Evolutionary conservation across 2,797 vertebrate species (phyloP).

Genomic region (Notamacropus eugenii): DNA sequence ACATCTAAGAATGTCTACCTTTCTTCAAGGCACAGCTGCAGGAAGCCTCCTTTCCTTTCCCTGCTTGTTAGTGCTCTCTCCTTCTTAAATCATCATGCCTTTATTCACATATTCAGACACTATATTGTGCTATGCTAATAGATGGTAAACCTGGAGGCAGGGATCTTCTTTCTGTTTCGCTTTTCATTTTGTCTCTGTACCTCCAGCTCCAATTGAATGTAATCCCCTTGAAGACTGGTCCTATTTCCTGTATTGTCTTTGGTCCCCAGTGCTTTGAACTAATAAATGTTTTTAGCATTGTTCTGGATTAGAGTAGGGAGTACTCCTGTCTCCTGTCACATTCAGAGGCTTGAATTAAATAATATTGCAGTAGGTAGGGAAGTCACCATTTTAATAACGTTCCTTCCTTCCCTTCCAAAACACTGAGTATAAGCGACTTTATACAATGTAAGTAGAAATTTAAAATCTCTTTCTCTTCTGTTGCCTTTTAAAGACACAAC

Average conservation of each 20-base stretch:
- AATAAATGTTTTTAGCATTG: background rate
- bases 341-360: background rate
- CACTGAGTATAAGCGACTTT: background rate
- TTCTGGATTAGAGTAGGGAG: background rate
- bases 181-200: background rate
- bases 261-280: background rate
- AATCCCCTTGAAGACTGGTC: background rate
- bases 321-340: background rate
- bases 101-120: background rate
- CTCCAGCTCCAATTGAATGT: background rate
- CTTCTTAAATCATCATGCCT: background rate
- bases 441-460: background rate
- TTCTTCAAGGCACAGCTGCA: background rate
- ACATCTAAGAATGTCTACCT: background rate
- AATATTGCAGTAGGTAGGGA: background rate
- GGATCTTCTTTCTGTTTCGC: background rate
- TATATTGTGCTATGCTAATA: background rate
- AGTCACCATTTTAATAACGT: background rate
- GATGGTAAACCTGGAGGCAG: background rate
- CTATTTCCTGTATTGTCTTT: background rate
- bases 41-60: background rate
- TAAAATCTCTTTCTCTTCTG: background rate
- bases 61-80: background rate
- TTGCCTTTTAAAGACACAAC: background rate
- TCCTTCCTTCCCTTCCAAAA: background rate